phyloP scores from a whole-genome alignment of 2,888 invertebrate genomes.

The Liodrosophila aerea region DNA sequence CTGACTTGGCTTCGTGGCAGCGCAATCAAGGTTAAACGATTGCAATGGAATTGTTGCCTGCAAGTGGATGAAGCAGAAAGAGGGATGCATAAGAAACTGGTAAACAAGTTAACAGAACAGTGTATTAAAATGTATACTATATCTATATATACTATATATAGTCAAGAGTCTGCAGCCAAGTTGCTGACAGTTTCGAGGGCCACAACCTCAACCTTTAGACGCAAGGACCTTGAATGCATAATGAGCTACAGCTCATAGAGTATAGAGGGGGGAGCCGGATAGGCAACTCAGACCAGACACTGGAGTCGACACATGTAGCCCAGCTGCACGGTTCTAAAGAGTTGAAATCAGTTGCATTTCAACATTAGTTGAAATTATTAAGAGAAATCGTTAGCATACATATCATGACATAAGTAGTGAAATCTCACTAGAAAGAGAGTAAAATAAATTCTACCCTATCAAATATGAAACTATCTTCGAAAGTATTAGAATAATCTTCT shows the following conservation, averaged over 20 bases:
- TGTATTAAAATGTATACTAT: constrained; percentile 50
- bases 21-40: constrained; percentile 82
- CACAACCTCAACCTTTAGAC: constrained; percentile 56
- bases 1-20: constrained; percentile 55
- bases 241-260: constrained; percentile 57
- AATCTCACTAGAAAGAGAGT: too few relatives aligned
- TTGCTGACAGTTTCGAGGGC: constrained; percentile 69
- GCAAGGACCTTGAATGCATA: constrained; percentile 80
- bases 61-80: constrained; percentile 36
- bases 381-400: too few relatives aligned
- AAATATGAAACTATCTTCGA: too few relatives aligned
- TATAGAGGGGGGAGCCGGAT: background rate
- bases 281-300: constrained; percentile 4
- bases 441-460: too few relatives aligned
- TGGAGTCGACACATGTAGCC: constrained; percentile 1
- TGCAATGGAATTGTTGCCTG: constrained; percentile 83
- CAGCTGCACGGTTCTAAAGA: too few relatives aligned
- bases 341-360: too few relatives aligned
- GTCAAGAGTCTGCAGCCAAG: constrained; percentile 56
- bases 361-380: too few relatives aligned
- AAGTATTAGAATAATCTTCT: too few relatives aligned
- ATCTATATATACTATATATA: constrained; percentile 49
- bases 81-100: constrained; percentile 11
- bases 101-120: constrained; percentile 16
- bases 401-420: too few relatives aligned